phyloP scores from a whole-genome alignment of 2,888 invertebrate genomes.

The Yponomeuta plumbellus region DNA sequence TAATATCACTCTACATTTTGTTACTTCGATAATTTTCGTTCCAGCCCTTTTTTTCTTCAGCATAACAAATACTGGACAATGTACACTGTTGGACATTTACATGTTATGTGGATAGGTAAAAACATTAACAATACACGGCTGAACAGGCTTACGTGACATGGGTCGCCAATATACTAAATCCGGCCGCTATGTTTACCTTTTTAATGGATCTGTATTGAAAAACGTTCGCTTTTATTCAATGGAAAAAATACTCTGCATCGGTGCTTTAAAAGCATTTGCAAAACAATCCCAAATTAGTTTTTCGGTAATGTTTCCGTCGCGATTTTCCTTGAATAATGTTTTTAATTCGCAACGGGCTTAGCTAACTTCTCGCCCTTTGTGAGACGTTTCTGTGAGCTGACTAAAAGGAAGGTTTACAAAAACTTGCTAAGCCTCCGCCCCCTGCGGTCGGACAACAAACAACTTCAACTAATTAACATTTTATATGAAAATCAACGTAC shows the following conservation, averaged over 20 bases:
- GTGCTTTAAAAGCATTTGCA: background rate
- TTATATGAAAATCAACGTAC: constrained; percentile 5
- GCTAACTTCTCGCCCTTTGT: background rate
- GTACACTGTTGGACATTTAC: too few species aligned
- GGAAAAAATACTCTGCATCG: background rate
- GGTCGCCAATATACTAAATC: background rate
- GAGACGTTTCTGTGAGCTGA: background rate
- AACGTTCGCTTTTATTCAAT: background rate
- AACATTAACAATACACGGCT: too few species aligned
- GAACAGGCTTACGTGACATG: background rate
- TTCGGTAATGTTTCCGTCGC: background rate
- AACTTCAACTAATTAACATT: constrained; percentile 8
- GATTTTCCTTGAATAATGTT: background rate
- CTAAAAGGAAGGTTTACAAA: background rate
- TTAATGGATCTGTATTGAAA: background rate
- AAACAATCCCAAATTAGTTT: background rate
- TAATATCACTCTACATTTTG: too few species aligned
- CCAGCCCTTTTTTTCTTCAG: too few species aligned
- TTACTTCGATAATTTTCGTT: too few species aligned
- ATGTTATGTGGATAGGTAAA: too few species aligned
- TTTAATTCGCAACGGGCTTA: background rate
- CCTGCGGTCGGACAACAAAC: constrained; percentile 7
- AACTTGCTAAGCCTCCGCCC: background rate
- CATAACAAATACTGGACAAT: too few species aligned
- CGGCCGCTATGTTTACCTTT: background rate